Evolutionary conservation across 2,113 vertebrate genomes (phyloP).

Genomic region (Chaetodon trifascialis): DNA sequence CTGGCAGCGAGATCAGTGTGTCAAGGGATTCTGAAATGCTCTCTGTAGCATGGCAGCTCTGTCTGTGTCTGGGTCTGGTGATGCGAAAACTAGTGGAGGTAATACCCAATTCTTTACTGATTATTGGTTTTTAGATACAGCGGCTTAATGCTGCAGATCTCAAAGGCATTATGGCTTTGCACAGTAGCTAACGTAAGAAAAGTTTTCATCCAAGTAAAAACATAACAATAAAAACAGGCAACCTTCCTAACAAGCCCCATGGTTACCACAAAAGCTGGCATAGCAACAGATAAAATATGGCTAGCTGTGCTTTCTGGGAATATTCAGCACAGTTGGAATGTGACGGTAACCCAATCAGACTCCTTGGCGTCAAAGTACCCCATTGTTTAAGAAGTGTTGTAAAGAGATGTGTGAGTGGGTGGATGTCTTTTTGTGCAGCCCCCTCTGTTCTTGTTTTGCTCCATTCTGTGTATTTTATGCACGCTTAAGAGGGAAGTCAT

Average conservation of each 20-base stretch:
- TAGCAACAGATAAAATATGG: slow-evolving; percentile 51
- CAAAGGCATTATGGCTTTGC: slow-evolving; percentile 12
- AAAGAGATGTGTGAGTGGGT: slow-evolving; percentile 45
- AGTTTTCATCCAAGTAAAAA: slow-evolving; percentile 25
- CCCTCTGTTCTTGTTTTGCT: slow-evolving; percentile 25
- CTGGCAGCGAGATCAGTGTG: slow-evolving; percentile 63
- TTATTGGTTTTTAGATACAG: slow-evolving; percentile 19
- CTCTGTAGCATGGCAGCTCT: slow-evolving; percentile 23
- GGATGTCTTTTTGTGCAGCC: slow-evolving; percentile 28
- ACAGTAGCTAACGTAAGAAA: background rate
- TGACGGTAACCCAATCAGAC: slow-evolving; percentile 48
- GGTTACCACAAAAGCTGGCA: slow-evolving; percentile 54
- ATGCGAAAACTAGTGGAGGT: background rate
- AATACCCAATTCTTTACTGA: slow-evolving; percentile 34
- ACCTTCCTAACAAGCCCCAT: slow-evolving; percentile 58
- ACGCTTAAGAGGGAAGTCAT: background rate
- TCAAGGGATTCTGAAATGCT: slow-evolving; percentile 52
- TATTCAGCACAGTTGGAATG: slow-evolving; percentile 54
- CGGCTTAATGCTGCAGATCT: slow-evolving; percentile 30
- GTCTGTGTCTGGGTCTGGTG: slow-evolving; percentile 7
- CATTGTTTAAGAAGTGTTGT: slow-evolving; percentile 57
- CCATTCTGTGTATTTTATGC: slow-evolving; percentile 8
- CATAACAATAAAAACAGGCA: slow-evolving; percentile 13
- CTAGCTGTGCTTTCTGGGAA: slow-evolving; percentile 48
- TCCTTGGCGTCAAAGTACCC: slow-evolving; percentile 44